These are phyloP conservation scores for Calephelis perditalis DNA, from an alignment of 2,888 invertebrate genomes.

Conservation along the genomic window DNA sequence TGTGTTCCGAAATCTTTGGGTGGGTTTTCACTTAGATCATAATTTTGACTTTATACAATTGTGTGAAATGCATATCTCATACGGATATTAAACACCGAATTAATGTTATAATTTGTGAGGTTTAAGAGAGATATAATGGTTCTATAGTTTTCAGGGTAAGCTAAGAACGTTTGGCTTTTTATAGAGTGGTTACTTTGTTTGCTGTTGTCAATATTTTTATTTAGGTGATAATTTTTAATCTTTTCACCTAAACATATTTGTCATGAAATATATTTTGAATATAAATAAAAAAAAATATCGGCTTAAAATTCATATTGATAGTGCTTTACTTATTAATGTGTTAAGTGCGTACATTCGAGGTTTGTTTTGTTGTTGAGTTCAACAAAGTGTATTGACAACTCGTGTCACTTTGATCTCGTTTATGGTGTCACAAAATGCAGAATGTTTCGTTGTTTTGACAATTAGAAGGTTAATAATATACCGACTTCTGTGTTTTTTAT, in stretches of 20 bases:
- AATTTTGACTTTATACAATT: constrained; percentile 43
- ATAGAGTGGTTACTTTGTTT: constrained; percentile 3
- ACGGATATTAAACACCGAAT: constrained; percentile 15
- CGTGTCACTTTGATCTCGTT: no score
- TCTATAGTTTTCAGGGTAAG: constrained; percentile 4
- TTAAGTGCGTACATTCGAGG: no score
- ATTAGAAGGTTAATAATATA: no score
- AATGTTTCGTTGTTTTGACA: no score
- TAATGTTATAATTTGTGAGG: neutral
- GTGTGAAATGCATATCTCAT: constrained; percentile 33
- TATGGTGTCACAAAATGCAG: no score
- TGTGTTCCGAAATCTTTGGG: constrained; percentile 9
- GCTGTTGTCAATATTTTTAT: constrained; percentile 11
- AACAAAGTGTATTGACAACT: no score
- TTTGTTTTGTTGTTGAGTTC: no score
- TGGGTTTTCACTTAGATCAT: constrained; percentile 49
- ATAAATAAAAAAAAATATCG: neutral
- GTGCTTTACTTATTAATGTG: no score
- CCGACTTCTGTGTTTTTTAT: no score
- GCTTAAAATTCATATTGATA: neutral
- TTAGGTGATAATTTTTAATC: constrained; percentile 6
- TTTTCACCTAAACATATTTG: constrained; percentile 11
- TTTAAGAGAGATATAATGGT: constrained; percentile 12
- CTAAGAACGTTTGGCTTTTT: constrained; percentile 10
- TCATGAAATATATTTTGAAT: neutral